Conservation (phyloP, 1,140 invertebrate genomes). For the Plodia interpunctella region DNA sequence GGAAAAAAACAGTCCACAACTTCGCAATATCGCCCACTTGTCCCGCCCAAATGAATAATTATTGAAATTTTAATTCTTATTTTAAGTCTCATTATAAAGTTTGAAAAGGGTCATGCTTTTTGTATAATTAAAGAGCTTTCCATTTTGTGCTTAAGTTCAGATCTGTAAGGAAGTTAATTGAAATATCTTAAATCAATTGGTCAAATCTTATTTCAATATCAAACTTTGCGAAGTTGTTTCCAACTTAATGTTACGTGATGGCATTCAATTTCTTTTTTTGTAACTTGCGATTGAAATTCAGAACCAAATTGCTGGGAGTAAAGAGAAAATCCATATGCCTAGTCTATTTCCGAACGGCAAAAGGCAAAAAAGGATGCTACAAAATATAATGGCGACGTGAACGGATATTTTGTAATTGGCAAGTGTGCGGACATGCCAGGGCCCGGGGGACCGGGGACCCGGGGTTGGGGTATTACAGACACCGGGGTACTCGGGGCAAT, state of each 20-base stretch:
- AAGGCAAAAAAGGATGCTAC: constrained; percentile 3
- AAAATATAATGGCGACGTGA: constrained; percentile 7
- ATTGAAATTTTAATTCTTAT: constrained; percentile 54
- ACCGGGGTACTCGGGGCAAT: not conserved
- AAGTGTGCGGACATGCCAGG: constrained; percentile 7
- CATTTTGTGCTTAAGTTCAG: constrained; percentile 32
- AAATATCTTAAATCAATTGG: constrained; percentile 34
- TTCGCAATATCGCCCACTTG: constrained; percentile 50
- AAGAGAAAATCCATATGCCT: constrained; percentile 5
- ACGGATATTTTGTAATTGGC: constrained; percentile 19
- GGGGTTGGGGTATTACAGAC: too few species aligned
- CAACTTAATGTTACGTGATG: too few species aligned
- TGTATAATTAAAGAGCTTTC: constrained; percentile 45
- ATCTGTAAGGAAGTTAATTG: constrained; percentile 33
- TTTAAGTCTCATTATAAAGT: constrained; percentile 46
- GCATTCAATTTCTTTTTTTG: too few species aligned
- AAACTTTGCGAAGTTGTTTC: not conserved
- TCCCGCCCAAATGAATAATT: constrained; percentile 47
- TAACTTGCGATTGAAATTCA: not conserved
- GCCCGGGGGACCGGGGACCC: not conserved
- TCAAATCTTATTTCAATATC: constrained; percentile 13
- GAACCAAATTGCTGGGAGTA: not conserved
- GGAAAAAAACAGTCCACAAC: constrained; percentile 36
- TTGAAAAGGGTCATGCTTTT: constrained; percentile 44
- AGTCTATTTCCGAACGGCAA: not conserved